phyloP scores from a whole-genome alignment of 2,888 invertebrate genomes.

The Dryocosmus kuriphilus region DNA sequence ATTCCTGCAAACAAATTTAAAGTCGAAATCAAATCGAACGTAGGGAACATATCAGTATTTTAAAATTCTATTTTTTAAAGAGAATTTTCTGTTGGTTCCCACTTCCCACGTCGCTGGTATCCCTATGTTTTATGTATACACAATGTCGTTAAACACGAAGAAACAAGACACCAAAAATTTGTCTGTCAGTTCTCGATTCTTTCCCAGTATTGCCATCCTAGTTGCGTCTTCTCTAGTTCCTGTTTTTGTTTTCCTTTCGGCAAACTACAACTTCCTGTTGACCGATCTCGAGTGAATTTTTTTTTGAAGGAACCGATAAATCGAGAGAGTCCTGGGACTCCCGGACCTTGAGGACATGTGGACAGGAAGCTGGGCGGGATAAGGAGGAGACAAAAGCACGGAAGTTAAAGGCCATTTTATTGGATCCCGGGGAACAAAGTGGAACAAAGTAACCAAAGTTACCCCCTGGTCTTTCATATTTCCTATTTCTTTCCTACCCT shows the following conservation, averaged over 20 bases:
- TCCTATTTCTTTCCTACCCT: conserved; percentile 49
- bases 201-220: neutral
- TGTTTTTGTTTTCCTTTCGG: conserved; percentile 4
- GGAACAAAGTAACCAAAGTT: conserved; percentile 5
- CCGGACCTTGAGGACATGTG: conserved; percentile 31
- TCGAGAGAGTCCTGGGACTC: neutral
- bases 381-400: neutral
- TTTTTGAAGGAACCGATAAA: conserved; percentile 1
- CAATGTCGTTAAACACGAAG: neutral
- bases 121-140: neutral
- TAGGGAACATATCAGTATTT: too few relatives aligned
- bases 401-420: conserved; percentile 12
- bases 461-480: conserved; percentile 8
- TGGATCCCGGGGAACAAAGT: neutral
- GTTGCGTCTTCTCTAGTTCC: neutral
- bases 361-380: conserved; percentile 10
- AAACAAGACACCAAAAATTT: neutral
- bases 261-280: conserved; percentile 22
- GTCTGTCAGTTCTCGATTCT: neutral
- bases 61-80: too few relatives aligned
- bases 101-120: neutral
- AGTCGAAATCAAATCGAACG: too few relatives aligned
- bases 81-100: neutral
- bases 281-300: conserved; percentile 1
- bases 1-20: too few relatives aligned